Evolutionary conservation across 2,113 vertebrate genomes (phyloP).

Genomic region (Coregonus clupeaformis): DNA sequence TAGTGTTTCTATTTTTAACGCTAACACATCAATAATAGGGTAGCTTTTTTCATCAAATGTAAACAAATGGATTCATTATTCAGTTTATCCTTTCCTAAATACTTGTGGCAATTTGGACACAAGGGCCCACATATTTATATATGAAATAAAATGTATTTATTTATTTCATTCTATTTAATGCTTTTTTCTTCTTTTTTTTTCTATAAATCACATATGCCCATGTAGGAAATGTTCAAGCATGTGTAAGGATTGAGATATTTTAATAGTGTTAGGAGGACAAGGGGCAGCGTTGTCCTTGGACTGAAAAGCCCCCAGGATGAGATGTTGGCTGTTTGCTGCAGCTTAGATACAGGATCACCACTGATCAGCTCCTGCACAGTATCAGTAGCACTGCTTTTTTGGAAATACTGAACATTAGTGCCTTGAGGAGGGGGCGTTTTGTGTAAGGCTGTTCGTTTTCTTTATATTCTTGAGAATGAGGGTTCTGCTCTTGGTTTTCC

Average conservation of each 20-base stretch:
- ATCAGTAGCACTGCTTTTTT: slow-evolving; percentile 40
- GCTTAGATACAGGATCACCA: slow-evolving; percentile 54
- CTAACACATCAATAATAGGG: slow-evolving; percentile 50
- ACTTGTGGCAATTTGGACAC: slow-evolving; percentile 53
- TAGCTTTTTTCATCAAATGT: slow-evolving; percentile 57
- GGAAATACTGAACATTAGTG: slow-evolving; percentile 56
- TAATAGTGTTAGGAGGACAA: slow-evolving; percentile 14
- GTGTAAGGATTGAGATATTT: slow-evolving; percentile 5
- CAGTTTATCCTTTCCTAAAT: slow-evolving; percentile 42
- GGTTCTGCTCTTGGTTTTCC: not conserved
- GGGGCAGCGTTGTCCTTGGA: too few species aligned
- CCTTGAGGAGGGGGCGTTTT: slow-evolving; percentile 57
- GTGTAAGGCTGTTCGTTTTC: slow-evolving; percentile 40
- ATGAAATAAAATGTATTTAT: slow-evolving; percentile 72
- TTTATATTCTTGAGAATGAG: not conserved
- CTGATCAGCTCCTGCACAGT: slow-evolving; percentile 34
- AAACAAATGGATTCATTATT: slow-evolving; percentile 37
- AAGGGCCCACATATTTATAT: slow-evolving; percentile 66
- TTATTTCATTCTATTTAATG: slow-evolving; percentile 69
- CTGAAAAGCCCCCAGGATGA: not conserved
- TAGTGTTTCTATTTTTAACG: slow-evolving; percentile 25
- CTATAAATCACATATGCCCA: slow-evolving; percentile 38
- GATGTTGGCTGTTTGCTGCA: not conserved
- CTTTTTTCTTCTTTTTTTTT: slow-evolving; percentile 58
- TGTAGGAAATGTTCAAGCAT: slow-evolving; percentile 45